Base-by-base conservation (phyloP, 2,113 vertebrate species). In the Nothoprocta perdicaria region DNA sequence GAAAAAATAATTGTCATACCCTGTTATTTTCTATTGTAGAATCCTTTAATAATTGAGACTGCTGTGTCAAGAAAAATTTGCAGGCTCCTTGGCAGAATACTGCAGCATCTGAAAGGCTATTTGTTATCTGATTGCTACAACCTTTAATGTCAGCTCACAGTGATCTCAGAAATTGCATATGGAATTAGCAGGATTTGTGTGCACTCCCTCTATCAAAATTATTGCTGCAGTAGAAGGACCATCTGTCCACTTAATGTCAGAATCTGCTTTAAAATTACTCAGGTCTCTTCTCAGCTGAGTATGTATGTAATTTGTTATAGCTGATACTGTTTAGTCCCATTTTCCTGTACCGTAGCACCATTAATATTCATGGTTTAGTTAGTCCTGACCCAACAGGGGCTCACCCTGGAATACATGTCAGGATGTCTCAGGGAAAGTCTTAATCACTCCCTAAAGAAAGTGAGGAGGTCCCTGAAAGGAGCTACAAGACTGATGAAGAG, bases 1-100 rank as follows among this genome's bases (percentile, higher is more conserved):
- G 24, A 83, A 88, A 93, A 94, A 81, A 67, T 50, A 74, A 84
- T 91, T 92, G 15, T 15, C 26, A 57, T 78, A 92, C 53, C 53
- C 69, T 86, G 74, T 65, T 65, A 62, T 35, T 84, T 94, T 93
- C 83, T 80, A 21, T 65, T 75, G 46, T 67, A 79, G 77, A 90
- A 86, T 90, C 31, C 53, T 92, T 46, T 86, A 72, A 81, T 66
- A 93, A 90, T 18, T 60, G 88, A 88, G 40, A 45, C 40, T 53
- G 10, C 9, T 79, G 29, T 55, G 58, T 26, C 58, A 88, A 58
- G 58, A 80, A 86, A 88, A 90, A 58, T 11, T 65, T 89, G 46
- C 35, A 86, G 66, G 9, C 5, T 84, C 11, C 40, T 48, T 79
- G 26, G 53, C 26, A 93, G 78, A 84, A 81, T 79, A 62, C 53